A percentile compares a stretch with the other conserved stretches of the same genome.
Evolutionary conservation across 2,113 vertebrate species (phyloP).

Genomic region (Sphyrna mokarran): DNA sequence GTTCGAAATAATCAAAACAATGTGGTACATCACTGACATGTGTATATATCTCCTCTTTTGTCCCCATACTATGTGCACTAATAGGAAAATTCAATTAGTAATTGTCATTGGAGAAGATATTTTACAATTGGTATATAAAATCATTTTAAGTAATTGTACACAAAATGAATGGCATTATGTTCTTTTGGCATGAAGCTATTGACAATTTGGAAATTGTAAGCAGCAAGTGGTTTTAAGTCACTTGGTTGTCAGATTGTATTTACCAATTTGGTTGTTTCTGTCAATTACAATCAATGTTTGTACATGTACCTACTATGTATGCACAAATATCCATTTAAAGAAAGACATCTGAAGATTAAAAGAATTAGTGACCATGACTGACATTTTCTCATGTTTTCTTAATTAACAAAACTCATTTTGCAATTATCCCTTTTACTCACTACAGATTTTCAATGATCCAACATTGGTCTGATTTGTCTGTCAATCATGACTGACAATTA

Average conservation of each 20-base stretch:
- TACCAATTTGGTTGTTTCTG: background rate
- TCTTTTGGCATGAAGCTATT: background rate
- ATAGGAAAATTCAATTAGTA: constrained; percentile 13
- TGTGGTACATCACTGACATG: background rate
- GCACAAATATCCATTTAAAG: constrained; percentile 25
- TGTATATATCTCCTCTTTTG: background rate
- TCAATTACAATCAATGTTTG: constrained; percentile 17
- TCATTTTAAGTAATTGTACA: constrained; percentile 3
- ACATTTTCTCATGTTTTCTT: constrained; percentile 36
- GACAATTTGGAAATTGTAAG: constrained; percentile 25
- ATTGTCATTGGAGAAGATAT: constrained; percentile 2
- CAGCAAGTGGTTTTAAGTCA: constrained; percentile 13
- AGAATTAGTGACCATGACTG: constrained; percentile 36
- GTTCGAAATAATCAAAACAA: background rate
- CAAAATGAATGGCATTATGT: constrained; percentile 10
- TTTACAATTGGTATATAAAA: constrained; percentile 17
- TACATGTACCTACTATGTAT: background rate
- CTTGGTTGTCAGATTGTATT: constrained; percentile 33
- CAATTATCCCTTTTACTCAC: constrained; percentile 29
- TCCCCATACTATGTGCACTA: background rate
- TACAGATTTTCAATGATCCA: constrained; percentile 29
- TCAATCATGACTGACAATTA: constrained; percentile 37
- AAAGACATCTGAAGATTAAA: constrained; percentile 14
- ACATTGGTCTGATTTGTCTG: constrained; percentile 31
- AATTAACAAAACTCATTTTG: constrained; percentile 37